Evolutionary conservation across 2,888 invertebrate genomes (phyloP).

Genomic region (Cheilosia variabilis): DNA sequence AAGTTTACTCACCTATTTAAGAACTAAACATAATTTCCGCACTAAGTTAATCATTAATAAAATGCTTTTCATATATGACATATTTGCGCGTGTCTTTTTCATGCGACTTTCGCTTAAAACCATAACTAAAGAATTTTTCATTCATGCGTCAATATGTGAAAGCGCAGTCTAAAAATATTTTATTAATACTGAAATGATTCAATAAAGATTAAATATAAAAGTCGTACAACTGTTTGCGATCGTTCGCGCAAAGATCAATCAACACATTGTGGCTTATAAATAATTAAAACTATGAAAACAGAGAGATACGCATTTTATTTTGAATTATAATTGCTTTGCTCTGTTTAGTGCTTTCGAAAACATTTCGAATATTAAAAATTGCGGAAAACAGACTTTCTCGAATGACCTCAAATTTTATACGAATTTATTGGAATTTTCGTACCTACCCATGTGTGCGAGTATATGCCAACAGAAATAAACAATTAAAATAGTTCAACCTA

Average conservation of each 20-base stretch:
- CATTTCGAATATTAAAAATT: neutral
- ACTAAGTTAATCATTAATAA: too few species aligned
- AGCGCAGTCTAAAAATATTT: conserved; percentile 14
- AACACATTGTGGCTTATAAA: conserved; percentile 15
- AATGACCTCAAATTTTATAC: conserved; percentile 2
- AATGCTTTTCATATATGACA: too few species aligned
- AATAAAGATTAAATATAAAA: conserved; percentile 2
- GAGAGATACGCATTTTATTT: neutral
- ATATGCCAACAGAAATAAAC: conserved; percentile 33
- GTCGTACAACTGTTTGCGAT: conserved; percentile 1
- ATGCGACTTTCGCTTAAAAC: neutral
- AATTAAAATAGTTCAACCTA: conserved; percentile 32
- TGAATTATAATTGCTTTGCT: neutral
- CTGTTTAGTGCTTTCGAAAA: conserved; percentile 2
- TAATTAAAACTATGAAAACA: neutral
- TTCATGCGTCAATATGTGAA: neutral
- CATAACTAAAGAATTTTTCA: neutral
- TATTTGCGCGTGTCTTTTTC: too few species aligned
- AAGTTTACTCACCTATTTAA: too few species aligned
- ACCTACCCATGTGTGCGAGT: neutral
- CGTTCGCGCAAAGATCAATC: conserved; percentile 30
- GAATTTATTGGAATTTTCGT: neutral
- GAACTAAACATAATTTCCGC: too few species aligned
- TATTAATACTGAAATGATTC: conserved; percentile 9
- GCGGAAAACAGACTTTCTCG: neutral